These are phyloP conservation scores for Nymphalis c-album DNA, from an alignment of 2,888 invertebrate genomes.

Conservation along the genomic window DNA sequence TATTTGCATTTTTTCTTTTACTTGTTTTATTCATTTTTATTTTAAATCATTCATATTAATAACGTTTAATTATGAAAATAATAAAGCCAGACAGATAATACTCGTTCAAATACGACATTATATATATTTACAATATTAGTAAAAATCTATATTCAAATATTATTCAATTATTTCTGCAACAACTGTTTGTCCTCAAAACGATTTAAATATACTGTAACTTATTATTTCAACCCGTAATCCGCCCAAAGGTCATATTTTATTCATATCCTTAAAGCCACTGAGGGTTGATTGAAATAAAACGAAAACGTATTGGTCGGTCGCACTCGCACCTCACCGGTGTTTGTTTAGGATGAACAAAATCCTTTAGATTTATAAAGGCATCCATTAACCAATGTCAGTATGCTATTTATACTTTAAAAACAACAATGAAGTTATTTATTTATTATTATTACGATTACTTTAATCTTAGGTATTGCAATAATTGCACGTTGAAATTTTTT, in stretches of 20 bases:
- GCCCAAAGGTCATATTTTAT: constrained; percentile 10
- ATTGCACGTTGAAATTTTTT: too few species aligned
- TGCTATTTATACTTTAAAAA: too few species aligned
- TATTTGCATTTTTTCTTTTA: too few species aligned
- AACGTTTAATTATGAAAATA: too few species aligned
- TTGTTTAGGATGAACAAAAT: constrained; percentile 20
- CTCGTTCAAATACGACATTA: background rate
- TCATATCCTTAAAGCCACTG: constrained; percentile 16
- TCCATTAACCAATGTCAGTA: background rate
- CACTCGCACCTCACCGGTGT: constrained; percentile 20
- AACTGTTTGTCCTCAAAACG: background rate
- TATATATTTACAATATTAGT: background rate
- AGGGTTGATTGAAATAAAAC: constrained; percentile 24
- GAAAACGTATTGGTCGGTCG: constrained; percentile 14
- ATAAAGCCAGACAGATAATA: too few species aligned
- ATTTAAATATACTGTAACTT: background rate
- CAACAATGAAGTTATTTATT: too few species aligned
- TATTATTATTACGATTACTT: too few species aligned
- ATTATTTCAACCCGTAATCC: constrained; percentile 10
- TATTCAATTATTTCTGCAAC: background rate
- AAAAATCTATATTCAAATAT: background rate
- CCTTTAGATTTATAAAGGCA: constrained; percentile 5
- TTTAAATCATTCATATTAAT: too few species aligned
- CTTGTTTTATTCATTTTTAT: too few species aligned
- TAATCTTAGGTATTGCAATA: too few species aligned